A percentile compares a stretch with the other conserved stretches of the same genome.
phyloP scores from a whole-genome alignment of 2,888 invertebrate genomes.

The Pterobdella sp. region DNA sequence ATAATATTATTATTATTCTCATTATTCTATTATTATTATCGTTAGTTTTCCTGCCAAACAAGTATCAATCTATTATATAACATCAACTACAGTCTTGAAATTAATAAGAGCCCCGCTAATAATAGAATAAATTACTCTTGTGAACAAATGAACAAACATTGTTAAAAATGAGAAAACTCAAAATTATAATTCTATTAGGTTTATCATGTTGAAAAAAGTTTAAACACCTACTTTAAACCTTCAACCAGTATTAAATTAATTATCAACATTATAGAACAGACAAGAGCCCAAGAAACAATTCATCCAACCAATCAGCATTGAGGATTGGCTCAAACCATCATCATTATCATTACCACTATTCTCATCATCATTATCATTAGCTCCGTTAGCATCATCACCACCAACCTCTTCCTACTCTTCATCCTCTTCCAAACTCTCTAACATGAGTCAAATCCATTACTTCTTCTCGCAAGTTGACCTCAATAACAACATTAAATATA shows the following conservation, averaged over 20 bases:
- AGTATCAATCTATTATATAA: no score
- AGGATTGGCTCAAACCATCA: not conserved
- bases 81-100: no score
- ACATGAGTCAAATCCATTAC: not conserved
- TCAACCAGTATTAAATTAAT: no score
- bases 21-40: no score
- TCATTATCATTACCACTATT: not conserved
- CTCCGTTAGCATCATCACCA: not conserved
- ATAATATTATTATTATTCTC: no score
- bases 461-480: constrained; percentile 12
- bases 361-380: not conserved
- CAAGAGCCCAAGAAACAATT: not conserved
- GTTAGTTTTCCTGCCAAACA: no score
- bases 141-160: no score
- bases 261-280: not conserved
- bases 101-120: no score
- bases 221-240: no score
- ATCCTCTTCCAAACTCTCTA: not conserved
- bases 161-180: not conserved
- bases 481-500: not conserved
- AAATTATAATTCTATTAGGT: not conserved
- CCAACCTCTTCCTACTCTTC: not conserved
- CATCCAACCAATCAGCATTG: not conserved
- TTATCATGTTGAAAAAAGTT: no score
- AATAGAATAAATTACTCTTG: no score